Base-by-base conservation (phyloP, 2,888 invertebrate genomes). In the Andrena flavipes region DNA sequence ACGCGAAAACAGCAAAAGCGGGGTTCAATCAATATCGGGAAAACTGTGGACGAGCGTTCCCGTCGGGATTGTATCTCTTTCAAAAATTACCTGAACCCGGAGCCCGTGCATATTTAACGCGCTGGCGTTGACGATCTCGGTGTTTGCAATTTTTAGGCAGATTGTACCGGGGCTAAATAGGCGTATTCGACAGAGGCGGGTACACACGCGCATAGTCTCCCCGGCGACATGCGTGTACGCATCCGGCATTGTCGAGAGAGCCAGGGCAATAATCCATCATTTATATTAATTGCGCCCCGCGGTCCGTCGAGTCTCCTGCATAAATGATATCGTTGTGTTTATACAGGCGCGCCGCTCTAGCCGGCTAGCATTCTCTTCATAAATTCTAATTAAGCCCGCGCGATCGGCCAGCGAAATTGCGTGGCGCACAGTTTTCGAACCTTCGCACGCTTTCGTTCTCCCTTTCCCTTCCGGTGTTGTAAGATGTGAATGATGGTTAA, bases 201-300 rank as follows among this genome's bases (percentile, higher is more conserved):
- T 30, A 59, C 30, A 56, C 51, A 56, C 60, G 23, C 26, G 56
- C 64, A 30, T 70, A 51, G 48, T 70, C 71, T 74, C 54, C 60
- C 79, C 71, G 76, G 76, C 84, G 81, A 68, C 85, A 78, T 51
- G 81, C 80, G 85, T 86, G 86, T 73, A 87, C 85, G 86, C 87
- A 88, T 89, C 86, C 89, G 89, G 89, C 81, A 71, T 82, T 79
- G 85, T 79, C 85, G 87, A 84, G 85, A 80, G 84, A 82, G 80
- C 83, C 81, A 23, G 84, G 76, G 81, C 87, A 90, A 91, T 91
- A 92, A 92, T 93, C 90, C 91, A 92, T 92, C 93, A 93, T 92
- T 93, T 92, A 93, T 92, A 93, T 92, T 92, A 93, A 93, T 93
- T 93, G 92, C 90, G 89, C 84, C 88, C 89, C 83, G 91, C 88